Evolutionary conservation across 2,113 vertebrate species (phyloP), one percentile per base, ranked within the genome.

Genomic region (Natator depressus): DNA sequence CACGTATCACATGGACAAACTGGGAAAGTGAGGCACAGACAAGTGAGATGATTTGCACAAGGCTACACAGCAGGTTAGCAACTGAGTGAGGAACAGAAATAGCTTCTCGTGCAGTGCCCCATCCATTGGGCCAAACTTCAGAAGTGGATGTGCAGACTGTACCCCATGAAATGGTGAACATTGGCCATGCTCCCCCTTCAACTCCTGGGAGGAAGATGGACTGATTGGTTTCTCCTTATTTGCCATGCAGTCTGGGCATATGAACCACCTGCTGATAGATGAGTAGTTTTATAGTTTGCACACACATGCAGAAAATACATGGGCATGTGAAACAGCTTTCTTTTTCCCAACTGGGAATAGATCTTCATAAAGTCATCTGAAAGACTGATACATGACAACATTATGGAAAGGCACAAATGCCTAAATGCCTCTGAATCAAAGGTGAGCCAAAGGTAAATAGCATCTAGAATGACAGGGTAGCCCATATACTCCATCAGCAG

Each of bases 381-480:
- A 95, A 97, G 92, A 80, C 76, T 82, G 80, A 94, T 85, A 80
- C 79, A 79, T 78, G 86, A 49, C 85, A 96, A 90, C 54, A n/a
- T 80, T 20, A 79, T 9, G 89, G 93, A 85, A 86, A 57, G 62
- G 38, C 82, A 96, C 81, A 96, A 96, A 89, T 79, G 88, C 93
- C 92, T 93, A 95, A 96, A 89, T 46, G 93, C 72, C 85, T 93
- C 57, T 57, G 53, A 96, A 96, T 87, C 96, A 97, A 97, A 98
- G 97, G 95, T 94, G 93, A 98, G 93, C 95, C 94, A 95, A 93
- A 97, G 91, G 88, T 95, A 98, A 97, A 95, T 46, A 89, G 93
- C 87, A 96, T 76, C 93, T 79, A 93, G 96, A 97, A 84, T 89
- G 86, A 90, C 85, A 87, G 82, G 89, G 94, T 88, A 89, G 75